Evolutionary conservation across 2,113 vertebrate species (phyloP).

Genomic region (Triplophysa dalaica): DNA sequence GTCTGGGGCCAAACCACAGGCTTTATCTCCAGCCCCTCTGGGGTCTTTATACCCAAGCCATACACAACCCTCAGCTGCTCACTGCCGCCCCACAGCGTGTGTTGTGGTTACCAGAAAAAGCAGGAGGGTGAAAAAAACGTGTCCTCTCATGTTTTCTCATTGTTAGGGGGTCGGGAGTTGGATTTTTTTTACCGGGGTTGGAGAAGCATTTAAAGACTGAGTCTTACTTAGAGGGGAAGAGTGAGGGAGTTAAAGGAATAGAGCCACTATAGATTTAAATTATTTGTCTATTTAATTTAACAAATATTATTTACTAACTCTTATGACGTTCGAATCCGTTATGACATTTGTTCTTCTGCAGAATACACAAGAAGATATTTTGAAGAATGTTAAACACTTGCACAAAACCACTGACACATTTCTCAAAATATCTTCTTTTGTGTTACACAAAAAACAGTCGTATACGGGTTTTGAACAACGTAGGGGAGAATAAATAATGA

Average conservation of each 20-base stretch:
- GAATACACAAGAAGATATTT: too few species aligned
- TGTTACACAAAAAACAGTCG: too few species aligned
- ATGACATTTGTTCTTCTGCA: too few species aligned
- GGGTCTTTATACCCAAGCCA: conserved; percentile 42
- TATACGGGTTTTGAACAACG: too few species aligned
- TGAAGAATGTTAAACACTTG: too few species aligned
- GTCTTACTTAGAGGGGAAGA: background rate
- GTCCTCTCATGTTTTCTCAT: conserved; percentile 50
- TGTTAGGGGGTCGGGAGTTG: background rate
- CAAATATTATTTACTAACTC: too few species aligned
- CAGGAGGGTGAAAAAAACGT: conserved; percentile 18
- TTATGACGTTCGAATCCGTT: too few species aligned
- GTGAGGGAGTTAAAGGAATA: background rate
- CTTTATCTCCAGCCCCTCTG: conserved; percentile 39
- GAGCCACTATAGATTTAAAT: too few species aligned
- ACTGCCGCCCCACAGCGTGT: conserved; percentile 43
- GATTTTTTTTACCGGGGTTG: background rate
- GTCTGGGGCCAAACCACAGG: conserved; percentile 45
- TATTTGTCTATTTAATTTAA: too few species aligned
- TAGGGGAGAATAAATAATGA: too few species aligned
- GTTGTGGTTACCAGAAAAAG: conserved; percentile 51
- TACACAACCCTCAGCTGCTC: conserved; percentile 42
- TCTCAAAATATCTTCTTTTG: too few species aligned
- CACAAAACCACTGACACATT: too few species aligned
- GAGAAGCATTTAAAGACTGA: background rate